phyloP scores from a whole-genome alignment of 2,113 vertebrate species.

The Coptodon bakossiorum region DNA sequence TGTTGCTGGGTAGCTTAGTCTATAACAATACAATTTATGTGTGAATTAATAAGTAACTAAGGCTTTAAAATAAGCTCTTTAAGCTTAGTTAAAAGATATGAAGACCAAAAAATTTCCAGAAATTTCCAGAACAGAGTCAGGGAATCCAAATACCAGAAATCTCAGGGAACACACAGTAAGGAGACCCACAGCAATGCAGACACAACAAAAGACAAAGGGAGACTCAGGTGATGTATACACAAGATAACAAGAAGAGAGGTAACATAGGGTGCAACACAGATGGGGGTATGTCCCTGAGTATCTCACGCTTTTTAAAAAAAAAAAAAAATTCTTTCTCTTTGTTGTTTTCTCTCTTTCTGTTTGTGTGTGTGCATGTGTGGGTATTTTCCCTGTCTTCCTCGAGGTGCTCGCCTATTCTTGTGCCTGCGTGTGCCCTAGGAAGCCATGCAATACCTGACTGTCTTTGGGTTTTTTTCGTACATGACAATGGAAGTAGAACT shows the following conservation, averaged over 20 bases:
- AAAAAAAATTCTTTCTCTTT: not conserved
- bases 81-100: not conserved
- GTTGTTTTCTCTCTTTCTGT: not conserved
- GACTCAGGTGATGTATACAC: not conserved
- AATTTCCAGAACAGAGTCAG: not conserved
- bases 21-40: not conserved
- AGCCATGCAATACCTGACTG: not conserved
- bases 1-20: not conserved
- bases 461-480: rapidly evolving
- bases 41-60: not conserved
- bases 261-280: not conserved
- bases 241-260: not conserved
- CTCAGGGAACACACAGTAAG: not conserved
- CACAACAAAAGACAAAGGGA: not conserved
- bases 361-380: not conserved
- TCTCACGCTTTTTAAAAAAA: not conserved
- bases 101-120: rapidly evolving
- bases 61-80: not conserved
- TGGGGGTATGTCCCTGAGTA: not conserved
- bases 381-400: not conserved
- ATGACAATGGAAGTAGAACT: not conserved
- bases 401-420: not conserved
- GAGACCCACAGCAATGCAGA: not conserved
- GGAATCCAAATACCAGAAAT: not conserved
- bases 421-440: not conserved